phyloP scores from a whole-genome alignment of 1,140 invertebrate genomes.

The Lucilia cuprina region DNA sequence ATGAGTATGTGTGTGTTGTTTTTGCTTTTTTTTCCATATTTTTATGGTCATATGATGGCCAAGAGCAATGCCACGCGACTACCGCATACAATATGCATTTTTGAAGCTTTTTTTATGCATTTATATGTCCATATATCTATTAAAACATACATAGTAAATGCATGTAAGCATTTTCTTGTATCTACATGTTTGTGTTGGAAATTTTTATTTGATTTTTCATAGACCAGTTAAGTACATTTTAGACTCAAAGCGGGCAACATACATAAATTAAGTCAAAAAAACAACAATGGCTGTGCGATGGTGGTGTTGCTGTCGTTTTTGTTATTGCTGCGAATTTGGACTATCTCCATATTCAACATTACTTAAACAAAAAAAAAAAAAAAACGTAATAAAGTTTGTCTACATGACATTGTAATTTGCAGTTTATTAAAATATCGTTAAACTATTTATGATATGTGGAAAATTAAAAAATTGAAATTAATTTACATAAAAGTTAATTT shows the following conservation, averaged over 20 bases:
- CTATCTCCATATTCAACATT: background rate
- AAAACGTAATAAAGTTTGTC: background rate
- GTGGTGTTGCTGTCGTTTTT: no score
- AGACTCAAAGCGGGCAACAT: background rate
- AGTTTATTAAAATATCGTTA: conserved; percentile 10
- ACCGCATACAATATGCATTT: background rate
- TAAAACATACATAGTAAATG: background rate
- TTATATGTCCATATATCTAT: background rate
- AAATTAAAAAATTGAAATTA: background rate
- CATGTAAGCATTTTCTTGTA: background rate
- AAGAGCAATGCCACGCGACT: conserved; percentile 34
- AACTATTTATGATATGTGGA: background rate
- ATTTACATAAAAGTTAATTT: background rate
- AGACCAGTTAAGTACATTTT: background rate
- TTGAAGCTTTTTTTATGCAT: background rate
- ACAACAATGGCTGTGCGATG: no score
- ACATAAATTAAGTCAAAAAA: no score
- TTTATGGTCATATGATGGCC: conserved; percentile 10
- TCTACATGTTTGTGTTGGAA: background rate
- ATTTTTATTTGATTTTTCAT: background rate
- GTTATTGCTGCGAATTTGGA: background rate
- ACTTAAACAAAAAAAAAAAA: background rate
- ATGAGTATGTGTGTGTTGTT: background rate
- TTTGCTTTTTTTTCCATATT: no score
- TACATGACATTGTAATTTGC: conserved; percentile 30